Percentiles rank a stretch among this genome's conserved stretches.
Conservation (phyloP, 2,797 vertebrate species). For the Hypotaenidia philippensis region DNA sequence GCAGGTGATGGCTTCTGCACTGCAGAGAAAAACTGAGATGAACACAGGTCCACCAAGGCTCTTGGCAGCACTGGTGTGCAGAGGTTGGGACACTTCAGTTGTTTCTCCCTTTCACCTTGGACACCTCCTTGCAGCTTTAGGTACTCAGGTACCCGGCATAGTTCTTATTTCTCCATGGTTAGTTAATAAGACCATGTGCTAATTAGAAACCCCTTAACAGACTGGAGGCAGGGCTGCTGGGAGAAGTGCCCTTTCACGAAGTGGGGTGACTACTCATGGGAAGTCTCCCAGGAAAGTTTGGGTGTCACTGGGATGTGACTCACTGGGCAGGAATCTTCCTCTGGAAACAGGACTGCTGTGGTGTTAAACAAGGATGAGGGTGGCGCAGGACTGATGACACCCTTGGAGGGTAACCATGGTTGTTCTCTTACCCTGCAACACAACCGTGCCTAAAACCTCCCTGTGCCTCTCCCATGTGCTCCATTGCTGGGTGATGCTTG, state of each 20-base stretch:
- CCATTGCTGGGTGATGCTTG: neutral
- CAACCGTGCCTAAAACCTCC: neutral
- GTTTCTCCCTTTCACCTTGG: neutral
- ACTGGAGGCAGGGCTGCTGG: neutral
- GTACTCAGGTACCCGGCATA: neutral
- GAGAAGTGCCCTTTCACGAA: neutral
- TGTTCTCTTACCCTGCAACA: neutral
- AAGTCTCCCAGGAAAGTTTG: neutral
- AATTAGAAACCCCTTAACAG: neutral
- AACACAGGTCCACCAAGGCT: neutral
- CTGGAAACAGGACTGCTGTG: neutral
- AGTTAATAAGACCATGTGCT: neutral
- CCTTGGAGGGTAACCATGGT: neutral
- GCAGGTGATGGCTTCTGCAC: neutral
- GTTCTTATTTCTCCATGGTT: neutral
- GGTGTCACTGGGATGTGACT: neutral
- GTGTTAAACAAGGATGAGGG: neutral
- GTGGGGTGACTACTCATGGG: neutral
- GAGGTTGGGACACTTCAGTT: neutral
- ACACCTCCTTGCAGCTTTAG: neutral
- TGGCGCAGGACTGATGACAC: neutral
- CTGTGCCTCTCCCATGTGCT: fast-evolving
- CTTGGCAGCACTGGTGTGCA: neutral
- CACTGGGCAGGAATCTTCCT: neutral
- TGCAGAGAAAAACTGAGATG: neutral